Evolutionary conservation across 2,113 vertebrate species (phyloP), one percentile per base, ranked within the genome.

Genomic region (Zosterops lateralis): DNA sequence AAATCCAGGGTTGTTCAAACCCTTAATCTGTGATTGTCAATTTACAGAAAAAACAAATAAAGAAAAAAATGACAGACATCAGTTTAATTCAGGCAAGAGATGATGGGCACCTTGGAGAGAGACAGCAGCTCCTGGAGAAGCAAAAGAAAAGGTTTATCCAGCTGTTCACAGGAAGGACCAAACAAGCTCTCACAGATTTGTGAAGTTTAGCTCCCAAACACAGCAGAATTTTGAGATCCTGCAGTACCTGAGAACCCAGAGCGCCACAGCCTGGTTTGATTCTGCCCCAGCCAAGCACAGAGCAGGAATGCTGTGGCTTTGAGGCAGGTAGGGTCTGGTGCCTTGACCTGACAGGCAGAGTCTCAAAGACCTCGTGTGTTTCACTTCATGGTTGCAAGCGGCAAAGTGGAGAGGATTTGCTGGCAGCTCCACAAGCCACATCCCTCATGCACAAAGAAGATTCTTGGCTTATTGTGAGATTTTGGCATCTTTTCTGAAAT

Each of bases 91-190:
- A 48, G 45, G n/a, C 38, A 44, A 29, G 71, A 61, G 47, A 40
- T 44, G 61, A 53, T 3, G 21, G 19, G 29, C 50, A 65, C 25
- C 36, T 75, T 42, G 22, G 22, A 44, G 48, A 47, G 16, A 66
- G 12, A 42, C 17, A 48, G 57, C 1, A 19, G 17, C 42, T 84
- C 29, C 29, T 42, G 44, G 48, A 21, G 36, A 45, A 78, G 47
- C 24, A 38, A 64, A 73, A 28, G 11, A 64, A 58, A 58, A 77
- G 29, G 17, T 48, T 83, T 64, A 29, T 18, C 54, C 20, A 44
- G 12, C 38, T 1, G 1, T 38, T 48, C 24, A 51, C 0, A 0
- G n/a, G 42, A 56, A 34, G 42, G 22, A 48, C 34, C 0, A 7
- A 44, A 32, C 12, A 14, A 22, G 13, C 38, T 7, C 2, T n/a